These are phyloP conservation scores for Falco naumanni DNA, from an alignment of 2,797 vertebrate genomes.

Conservation along the genomic window DNA sequence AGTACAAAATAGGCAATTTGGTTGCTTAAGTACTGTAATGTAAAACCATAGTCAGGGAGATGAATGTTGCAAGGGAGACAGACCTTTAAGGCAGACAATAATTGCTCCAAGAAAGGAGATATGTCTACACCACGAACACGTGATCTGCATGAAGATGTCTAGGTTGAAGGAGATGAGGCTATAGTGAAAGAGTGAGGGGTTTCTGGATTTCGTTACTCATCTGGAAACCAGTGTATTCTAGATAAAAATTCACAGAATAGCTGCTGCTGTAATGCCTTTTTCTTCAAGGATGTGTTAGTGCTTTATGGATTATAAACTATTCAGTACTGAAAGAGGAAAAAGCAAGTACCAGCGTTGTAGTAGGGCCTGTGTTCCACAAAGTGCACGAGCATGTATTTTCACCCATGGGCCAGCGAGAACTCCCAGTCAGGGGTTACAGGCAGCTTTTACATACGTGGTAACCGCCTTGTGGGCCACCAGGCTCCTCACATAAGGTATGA, in stretches of 20 bases:
- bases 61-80: background rate
- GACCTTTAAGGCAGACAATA: background rate
- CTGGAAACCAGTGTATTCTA: background rate
- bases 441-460: accelerated
- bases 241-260: background rate
- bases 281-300: background rate
- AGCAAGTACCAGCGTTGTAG: background rate
- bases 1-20: background rate
- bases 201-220: background rate
- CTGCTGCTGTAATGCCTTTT: background rate
- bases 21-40: background rate
- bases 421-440: background rate
- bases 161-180: background rate
- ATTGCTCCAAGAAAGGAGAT: background rate
- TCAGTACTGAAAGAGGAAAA: background rate
- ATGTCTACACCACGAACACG: background rate
- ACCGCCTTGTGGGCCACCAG: accelerated
- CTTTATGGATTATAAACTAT: background rate
- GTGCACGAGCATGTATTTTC: accelerated
- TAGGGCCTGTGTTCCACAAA: background rate
- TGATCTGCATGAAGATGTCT: background rate
- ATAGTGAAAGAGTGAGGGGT: background rate
- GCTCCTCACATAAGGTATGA: accelerated
- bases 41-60: background rate
- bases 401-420: background rate